Percentiles rank a stretch among this genome's conserved stretches.
These are phyloP conservation scores for Pseudanteris insignis DNA, from an alignment of 2,888 invertebrate genomes.

Conservation along the genomic window DNA sequence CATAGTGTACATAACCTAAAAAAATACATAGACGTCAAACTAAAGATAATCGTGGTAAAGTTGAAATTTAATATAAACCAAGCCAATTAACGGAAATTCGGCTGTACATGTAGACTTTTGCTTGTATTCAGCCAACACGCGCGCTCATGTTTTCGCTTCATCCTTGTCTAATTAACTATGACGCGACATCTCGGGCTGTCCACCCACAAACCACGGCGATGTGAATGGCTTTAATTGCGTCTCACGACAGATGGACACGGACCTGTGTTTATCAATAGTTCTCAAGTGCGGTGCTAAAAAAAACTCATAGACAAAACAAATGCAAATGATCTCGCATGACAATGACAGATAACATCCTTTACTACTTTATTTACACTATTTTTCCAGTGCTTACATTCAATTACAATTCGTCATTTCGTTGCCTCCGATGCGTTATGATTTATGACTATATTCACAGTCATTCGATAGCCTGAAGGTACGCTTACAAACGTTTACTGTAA, in stretches of 20 bases:
- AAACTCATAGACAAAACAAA: slow-evolving; percentile 33
- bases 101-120: too few relatives aligned
- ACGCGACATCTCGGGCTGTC: slow-evolving; percentile 29
- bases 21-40: too few relatives aligned
- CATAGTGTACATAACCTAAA: too few relatives aligned
- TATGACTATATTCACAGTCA: slow-evolving; percentile 26
- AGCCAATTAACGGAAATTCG: too few relatives aligned
- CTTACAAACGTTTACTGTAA: slow-evolving; percentile 6
- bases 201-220: slow-evolving; percentile 31
- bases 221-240: slow-evolving; percentile 39
- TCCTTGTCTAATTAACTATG: slow-evolving; percentile 19
- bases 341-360: slow-evolving; percentile 38
- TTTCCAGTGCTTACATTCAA: slow-evolving; percentile 36
- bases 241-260: slow-evolving; percentile 31
- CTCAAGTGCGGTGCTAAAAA: slow-evolving; percentile 26
- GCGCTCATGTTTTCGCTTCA: slow-evolving; percentile 4
- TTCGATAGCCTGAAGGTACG: slow-evolving; percentile 3
- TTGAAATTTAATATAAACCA: too few relatives aligned
- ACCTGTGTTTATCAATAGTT: slow-evolving; percentile 28
- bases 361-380: slow-evolving; percentile 38
- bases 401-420: slow-evolving; percentile 36
- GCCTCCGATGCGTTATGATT: slow-evolving; percentile 32
- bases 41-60: too few relatives aligned
- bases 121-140: not conserved
- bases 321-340: slow-evolving; percentile 32